A percentile compares a stretch with the other conserved stretches of the same genome.
These are phyloP conservation scores for Semibalanus balanoides DNA, from an alignment of 1,140 invertebrate species.

Conservation along the genomic window DNA sequence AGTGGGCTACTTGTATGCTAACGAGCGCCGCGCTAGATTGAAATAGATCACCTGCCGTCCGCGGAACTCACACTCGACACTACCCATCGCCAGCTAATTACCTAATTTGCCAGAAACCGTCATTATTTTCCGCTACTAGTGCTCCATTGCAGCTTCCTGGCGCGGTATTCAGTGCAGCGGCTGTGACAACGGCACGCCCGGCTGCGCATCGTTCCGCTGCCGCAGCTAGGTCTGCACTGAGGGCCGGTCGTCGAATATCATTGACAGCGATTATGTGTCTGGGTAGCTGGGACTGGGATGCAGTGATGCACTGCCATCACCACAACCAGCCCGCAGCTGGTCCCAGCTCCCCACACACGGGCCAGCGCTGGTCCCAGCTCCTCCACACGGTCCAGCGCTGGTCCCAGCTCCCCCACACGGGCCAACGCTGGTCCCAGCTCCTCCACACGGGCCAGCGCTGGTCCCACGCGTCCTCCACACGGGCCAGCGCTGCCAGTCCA, in stretches of 20 bases:
- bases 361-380: too few species aligned
- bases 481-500: too few species aligned
- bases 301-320: too few species aligned
- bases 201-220: too few species aligned
- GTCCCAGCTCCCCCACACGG: too few species aligned
- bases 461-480: too few species aligned
- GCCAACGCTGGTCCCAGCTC: too few species aligned
- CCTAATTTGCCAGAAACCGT: background rate
- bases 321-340: too few species aligned
- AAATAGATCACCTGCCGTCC: background rate
- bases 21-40: background rate
- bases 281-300: background rate
- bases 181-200: background rate
- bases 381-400: too few species aligned
- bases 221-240: background rate
- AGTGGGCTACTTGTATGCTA: background rate
- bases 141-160: background rate
- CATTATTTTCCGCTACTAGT: background rate
- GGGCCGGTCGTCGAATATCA: background rate
- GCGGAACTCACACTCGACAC: background rate
- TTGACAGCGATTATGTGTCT: background rate
- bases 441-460: too few species aligned
- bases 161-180: background rate
- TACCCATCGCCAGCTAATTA: background rate
- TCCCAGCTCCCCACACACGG: too few species aligned